These are phyloP conservation scores for Eupsittula cactorum DNA, from an alignment of 2,113 vertebrate species.

Conservation along the genomic window DNA sequence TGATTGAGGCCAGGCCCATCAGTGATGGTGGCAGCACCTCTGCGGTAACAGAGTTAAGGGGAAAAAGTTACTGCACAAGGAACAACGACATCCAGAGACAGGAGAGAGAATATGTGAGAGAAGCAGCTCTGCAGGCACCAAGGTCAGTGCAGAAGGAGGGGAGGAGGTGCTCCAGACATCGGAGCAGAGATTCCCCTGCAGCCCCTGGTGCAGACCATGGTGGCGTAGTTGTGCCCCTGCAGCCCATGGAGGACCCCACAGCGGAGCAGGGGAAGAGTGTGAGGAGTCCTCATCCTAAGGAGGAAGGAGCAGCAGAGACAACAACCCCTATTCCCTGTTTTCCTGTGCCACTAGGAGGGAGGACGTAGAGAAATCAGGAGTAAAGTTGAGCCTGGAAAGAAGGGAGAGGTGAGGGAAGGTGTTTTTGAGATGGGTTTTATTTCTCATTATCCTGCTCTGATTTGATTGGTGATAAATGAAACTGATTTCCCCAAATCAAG, in stretches of 20 bases:
- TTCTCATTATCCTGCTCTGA: neutral
- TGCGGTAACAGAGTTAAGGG: neutral
- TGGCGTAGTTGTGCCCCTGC: neutral
- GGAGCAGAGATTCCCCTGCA: neutral
- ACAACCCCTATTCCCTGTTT: neutral
- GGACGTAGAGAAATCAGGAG: neutral
- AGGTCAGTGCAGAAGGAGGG: neutral
- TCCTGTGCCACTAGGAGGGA: neutral
- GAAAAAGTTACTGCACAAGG: neutral
- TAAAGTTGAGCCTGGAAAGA: neutral
- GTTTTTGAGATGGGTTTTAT: neutral
- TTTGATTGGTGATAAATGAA: neutral
- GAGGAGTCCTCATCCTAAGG: neutral
- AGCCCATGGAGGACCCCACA: neutral
- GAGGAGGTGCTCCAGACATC: neutral
- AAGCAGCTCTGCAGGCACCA: neutral
- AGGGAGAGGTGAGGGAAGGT: neutral
- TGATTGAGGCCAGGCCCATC: neutral
- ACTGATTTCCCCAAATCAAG: neutral
- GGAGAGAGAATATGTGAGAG: neutral
- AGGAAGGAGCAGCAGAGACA: neutral
- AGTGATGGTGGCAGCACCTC: neutral
- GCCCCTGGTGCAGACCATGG: neutral
- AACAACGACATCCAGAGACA: neutral
- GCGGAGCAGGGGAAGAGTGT: neutral